Evolutionary conservation across 2,797 vertebrate genomes (phyloP).

Genomic region (Coccyzus lansbergi): DNA sequence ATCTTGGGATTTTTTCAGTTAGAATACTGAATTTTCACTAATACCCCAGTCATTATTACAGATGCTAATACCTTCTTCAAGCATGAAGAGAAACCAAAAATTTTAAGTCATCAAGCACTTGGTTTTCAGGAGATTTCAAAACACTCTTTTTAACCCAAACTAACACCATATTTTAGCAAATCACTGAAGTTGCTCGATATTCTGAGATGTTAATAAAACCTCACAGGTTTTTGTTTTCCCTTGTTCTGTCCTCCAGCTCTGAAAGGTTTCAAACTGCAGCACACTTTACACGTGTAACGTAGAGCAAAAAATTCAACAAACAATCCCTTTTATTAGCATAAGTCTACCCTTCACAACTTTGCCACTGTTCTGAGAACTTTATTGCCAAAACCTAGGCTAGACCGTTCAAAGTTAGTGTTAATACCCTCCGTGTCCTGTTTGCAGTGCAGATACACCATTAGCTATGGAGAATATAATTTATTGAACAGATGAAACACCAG

Average conservation of each 20-base stretch:
- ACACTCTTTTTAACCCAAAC: neutral
- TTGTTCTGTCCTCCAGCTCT: neutral
- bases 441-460: neutral
- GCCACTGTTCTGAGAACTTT: neutral
- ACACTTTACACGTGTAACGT: neutral
- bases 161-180: neutral
- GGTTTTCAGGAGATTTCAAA: neutral
- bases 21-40: neutral
- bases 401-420: neutral
- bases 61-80: neutral
- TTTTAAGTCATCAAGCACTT: neutral
- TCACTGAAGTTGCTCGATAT: neutral
- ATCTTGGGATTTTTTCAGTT: neutral
- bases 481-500: accelerated
- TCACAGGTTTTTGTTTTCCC: neutral
- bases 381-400: neutral
- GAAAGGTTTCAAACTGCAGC: neutral
- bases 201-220: neutral
- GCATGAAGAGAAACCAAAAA: neutral
- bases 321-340: neutral
- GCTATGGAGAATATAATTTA: neutral
- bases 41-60: neutral
- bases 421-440: neutral
- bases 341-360: neutral
- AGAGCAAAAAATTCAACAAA: neutral